Evolutionary conservation across 2,797 vertebrate genomes (phyloP).

Genomic region (Myiotriccus ornatus): DNA sequence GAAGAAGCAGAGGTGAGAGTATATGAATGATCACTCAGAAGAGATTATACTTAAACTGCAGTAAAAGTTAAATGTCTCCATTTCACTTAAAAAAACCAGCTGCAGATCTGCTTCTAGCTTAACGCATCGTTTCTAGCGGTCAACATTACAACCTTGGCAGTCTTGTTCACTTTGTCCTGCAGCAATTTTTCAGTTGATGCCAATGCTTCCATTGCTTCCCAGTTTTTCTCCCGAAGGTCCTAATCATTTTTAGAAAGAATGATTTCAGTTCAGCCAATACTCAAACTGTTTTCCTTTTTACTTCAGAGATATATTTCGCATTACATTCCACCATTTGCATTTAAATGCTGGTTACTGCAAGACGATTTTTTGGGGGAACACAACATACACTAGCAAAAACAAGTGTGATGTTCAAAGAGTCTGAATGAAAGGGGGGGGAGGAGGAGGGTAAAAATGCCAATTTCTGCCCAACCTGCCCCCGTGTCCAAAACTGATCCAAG

Average conservation of each 20-base stretch:
- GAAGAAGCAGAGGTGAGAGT: slow-evolving; percentile 69
- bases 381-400: slow-evolving; percentile 68
- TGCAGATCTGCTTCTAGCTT: slow-evolving; percentile 87
- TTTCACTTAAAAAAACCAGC: slow-evolving; percentile 71
- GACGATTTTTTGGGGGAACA: slow-evolving; percentile 61
- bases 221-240: slow-evolving; percentile 99
- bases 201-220: slow-evolving; percentile 99
- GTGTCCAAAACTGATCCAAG: background rate
- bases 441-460: background rate
- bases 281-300: slow-evolving; percentile 72
- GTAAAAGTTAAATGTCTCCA: slow-evolving; percentile 74
- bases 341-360: slow-evolving; percentile 76
- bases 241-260: slow-evolving; percentile 99
- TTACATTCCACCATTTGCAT: slow-evolving; percentile 67
- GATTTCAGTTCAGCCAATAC: slow-evolving; percentile 92
- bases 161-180: slow-evolving; percentile 98
- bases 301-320: slow-evolving; percentile 70
- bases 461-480: slow-evolving; percentile 17
- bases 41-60: slow-evolving; percentile 73
- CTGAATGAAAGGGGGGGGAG: background rate
- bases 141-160: slow-evolving; percentile 94
- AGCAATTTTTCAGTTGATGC: slow-evolving; percentile 99
- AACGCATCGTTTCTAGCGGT: slow-evolving; percentile 82
- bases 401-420: slow-evolving; percentile 64
- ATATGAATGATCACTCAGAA: slow-evolving; percentile 59